A percentile compares a stretch with the other conserved stretches of the same genome.
phyloP scores from a whole-genome alignment of 1,140 invertebrate species.

The Neodiprion pinetum region DNA sequence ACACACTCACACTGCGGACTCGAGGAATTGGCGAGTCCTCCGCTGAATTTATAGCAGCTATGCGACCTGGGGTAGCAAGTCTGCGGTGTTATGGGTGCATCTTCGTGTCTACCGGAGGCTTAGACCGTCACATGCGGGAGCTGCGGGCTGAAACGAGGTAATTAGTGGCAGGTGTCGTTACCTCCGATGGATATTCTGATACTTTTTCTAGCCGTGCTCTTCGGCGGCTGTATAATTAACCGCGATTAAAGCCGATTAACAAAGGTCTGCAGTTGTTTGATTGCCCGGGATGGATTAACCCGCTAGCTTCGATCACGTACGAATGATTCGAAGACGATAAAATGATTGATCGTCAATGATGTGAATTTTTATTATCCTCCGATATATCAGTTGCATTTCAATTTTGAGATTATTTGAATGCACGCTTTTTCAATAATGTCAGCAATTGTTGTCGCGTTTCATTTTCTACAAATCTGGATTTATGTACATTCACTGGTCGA shows the following conservation, averaged over 20 bases:
- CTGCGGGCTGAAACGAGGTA: slow-evolving; percentile 4
- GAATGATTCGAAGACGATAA: not conserved
- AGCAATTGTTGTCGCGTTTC: too few species aligned
- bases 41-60: not conserved
- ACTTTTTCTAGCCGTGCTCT: not conserved
- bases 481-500: too few species aligned
- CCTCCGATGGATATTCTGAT: not conserved
- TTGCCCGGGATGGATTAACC: too few species aligned
- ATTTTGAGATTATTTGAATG: too few species aligned
- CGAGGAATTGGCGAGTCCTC: not conserved
- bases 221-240: not conserved
- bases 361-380: too few species aligned
- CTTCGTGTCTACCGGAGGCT: not conserved
- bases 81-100: not conserved
- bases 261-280: not conserved
- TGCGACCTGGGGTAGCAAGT: not conserved
- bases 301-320: too few species aligned
- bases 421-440: too few species aligned
- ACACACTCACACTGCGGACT: too few species aligned
- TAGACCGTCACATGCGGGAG: not conserved
- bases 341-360: not conserved
- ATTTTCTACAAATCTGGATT: too few species aligned
- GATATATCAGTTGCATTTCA: too few species aligned
- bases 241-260: slow-evolving; percentile 1
- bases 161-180: slow-evolving; percentile 3